Conservation (phyloP, 1,140 invertebrate genomes). For the Adoxophyes honmai region DNA sequence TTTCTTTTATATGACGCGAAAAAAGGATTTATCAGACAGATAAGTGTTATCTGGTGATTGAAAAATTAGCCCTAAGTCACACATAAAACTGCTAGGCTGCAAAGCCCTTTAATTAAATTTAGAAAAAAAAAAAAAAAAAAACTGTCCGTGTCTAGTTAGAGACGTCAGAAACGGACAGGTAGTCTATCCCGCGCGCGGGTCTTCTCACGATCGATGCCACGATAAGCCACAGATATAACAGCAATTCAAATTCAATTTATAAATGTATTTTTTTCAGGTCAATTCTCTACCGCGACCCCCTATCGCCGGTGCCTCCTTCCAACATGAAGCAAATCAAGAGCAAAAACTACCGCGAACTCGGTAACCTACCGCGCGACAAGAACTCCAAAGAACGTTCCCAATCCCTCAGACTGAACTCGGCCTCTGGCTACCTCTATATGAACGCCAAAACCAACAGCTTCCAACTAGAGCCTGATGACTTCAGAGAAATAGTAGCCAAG, state of each 20-base stretch:
- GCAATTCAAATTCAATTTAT: neutral
- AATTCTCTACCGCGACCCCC: conserved; percentile 64
- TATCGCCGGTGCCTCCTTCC: conserved; percentile 68
- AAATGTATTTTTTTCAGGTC: conserved; percentile 48
- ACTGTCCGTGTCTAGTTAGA: too few species aligned
- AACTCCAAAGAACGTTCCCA: conserved; percentile 62
- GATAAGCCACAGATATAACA: too few species aligned
- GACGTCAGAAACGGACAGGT: too few species aligned
- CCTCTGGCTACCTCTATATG: conserved; percentile 74
- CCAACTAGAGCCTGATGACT: conserved; percentile 69
- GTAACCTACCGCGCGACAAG: conserved; percentile 64
- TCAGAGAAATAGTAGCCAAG: conserved; percentile 67
- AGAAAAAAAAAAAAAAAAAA: too few species aligned
- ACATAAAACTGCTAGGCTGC: too few species aligned
- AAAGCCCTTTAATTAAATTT: too few species aligned
- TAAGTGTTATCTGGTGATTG: too few species aligned
- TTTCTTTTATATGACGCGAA: too few species aligned
- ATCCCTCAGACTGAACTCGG: conserved; percentile 66
- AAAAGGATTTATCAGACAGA: too few species aligned
- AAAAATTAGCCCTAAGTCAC: too few species aligned
- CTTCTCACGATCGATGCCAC: too few species aligned
- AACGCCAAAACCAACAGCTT: conserved; percentile 72
- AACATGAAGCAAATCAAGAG: conserved; percentile 56
- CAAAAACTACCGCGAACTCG: conserved; percentile 50
- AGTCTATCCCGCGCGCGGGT: too few species aligned